phyloP scores from a whole-genome alignment of 1,140 invertebrate genomes.

The Penaeus japonicus region DNA sequence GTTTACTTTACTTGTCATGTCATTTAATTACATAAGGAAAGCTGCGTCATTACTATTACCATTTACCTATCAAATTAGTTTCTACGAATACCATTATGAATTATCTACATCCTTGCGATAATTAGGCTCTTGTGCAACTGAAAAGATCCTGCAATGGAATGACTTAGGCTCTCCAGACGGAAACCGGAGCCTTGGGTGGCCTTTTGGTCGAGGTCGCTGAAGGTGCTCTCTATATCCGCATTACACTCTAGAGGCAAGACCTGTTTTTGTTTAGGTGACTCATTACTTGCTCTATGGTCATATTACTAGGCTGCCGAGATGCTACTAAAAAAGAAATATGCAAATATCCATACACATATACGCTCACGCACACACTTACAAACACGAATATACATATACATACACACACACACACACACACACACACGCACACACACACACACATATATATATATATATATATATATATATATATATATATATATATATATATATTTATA shows the following conservation, averaged over 20 bases:
- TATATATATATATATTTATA: constrained; percentile 15
- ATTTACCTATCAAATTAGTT: not conserved
- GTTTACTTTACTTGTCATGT: too few species aligned
- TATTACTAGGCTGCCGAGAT: not conserved
- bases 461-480: constrained; percentile 22
- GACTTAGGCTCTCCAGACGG: not conserved
- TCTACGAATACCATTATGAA: not conserved
- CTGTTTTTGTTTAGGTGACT: not conserved
- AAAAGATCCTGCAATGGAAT: not conserved
- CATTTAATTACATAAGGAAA: too few species aligned
- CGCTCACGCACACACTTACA: not conserved
- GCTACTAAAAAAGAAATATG: not conserved
- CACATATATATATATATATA: constrained; percentile 38
- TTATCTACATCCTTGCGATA: not conserved
- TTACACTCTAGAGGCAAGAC: not conserved
- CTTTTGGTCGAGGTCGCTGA: not conserved
- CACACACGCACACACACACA: constrained; percentile 14
- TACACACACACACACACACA: not conserved
- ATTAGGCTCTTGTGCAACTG: not conserved
- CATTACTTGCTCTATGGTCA: not conserved
- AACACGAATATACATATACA: constrained; percentile 10
- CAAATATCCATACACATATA: not conserved
- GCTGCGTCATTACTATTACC: not conserved
- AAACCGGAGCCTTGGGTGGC: not conserved
- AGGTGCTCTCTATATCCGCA: not conserved